A percentile compares a stretch with the other conserved stretches of the same genome.
These are phyloP conservation scores for Platygyra sinensis DNA, from an alignment of 64 coral and sea anemone species.

Conservation along the genomic window DNA sequence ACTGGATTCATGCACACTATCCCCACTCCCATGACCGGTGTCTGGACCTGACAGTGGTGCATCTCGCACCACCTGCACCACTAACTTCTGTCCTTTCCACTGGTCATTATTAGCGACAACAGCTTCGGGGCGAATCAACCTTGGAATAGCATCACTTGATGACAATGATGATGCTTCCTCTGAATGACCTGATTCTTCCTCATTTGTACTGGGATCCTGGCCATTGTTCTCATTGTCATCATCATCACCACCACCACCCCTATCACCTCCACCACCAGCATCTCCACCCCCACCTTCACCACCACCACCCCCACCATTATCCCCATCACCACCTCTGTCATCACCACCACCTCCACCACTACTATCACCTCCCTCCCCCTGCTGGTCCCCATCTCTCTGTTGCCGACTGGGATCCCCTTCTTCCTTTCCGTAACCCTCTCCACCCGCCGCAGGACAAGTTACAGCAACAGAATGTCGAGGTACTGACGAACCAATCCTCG, in stretches of 20 bases:
- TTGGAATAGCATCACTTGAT: constrained; percentile 20
- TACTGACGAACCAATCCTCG: neutral
- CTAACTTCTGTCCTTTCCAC: constrained; percentile 14
- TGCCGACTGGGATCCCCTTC: constrained; percentile 10
- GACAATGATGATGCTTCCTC: too few species aligned
- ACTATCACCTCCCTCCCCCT: neutral
- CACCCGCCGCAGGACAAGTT: constrained; percentile 9
- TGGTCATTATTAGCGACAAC: neutral
- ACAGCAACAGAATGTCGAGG: neutral
- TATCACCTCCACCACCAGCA: neutral
- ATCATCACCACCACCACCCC: neutral
- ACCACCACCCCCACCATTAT: neutral
- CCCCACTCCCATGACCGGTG: neutral
- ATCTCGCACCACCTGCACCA: neutral
- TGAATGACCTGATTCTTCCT: too few species aligned
- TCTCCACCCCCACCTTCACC: constrained; percentile 14
- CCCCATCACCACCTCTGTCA: neutral
- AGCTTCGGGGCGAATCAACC: constrained; percentile 1
- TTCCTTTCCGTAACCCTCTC: constrained; percentile 20
- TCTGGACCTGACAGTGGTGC: neutral
- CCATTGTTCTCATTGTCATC: neutral
- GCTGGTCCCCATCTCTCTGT: constrained; percentile 1
- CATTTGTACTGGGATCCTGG: too few species aligned
- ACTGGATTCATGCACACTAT: neutral
- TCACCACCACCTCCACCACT: constrained; percentile 4